These are phyloP conservation scores for Garra rufa DNA, from an alignment of 2,113 vertebrate species.

Conservation along the genomic window DNA sequence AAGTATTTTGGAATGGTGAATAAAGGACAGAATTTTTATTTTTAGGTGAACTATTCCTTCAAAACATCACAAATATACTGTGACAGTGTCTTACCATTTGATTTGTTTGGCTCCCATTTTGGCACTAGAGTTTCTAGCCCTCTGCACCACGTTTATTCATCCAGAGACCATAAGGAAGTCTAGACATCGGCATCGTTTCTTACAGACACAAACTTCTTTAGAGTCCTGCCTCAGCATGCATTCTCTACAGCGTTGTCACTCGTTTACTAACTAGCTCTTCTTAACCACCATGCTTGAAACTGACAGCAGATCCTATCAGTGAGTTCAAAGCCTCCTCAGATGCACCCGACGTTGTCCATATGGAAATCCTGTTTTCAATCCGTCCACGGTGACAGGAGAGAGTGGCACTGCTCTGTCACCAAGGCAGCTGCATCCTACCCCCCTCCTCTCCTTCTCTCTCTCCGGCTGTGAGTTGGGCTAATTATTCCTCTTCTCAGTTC, in stretches of 20 bases:
- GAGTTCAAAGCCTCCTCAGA: constrained; percentile 43
- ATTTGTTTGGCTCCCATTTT: constrained; percentile 76
- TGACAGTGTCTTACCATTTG: constrained; percentile 75
- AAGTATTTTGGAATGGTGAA: background rate
- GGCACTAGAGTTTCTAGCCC: constrained; percentile 38
- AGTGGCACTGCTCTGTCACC: constrained; percentile 34
- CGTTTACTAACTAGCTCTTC: constrained; percentile 8
- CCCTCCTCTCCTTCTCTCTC: constrained; percentile 12
- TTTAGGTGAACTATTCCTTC: background rate
- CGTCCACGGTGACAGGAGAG: constrained; percentile 43
- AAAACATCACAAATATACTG: background rate
- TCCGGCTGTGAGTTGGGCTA: constrained; percentile 10
- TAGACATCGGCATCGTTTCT: constrained; percentile 28
- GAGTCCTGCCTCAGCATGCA: constrained; percentile 1
- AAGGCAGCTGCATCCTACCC: constrained; percentile 55
- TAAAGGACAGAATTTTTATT: background rate
- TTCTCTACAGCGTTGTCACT: background rate
- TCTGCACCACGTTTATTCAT: constrained; percentile 36
- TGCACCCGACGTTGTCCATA: constrained; percentile 47
- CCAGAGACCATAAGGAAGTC: constrained; percentile 40
- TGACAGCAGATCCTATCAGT: background rate
- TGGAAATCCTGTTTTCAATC: constrained; percentile 53
- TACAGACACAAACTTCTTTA: constrained; percentile 23
- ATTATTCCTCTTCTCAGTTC: constrained; percentile 13
- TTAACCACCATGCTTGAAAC: background rate